Base-by-base conservation (phyloP, 2,888 invertebrate species). In the Harpagoxenus sublaevis region DNA sequence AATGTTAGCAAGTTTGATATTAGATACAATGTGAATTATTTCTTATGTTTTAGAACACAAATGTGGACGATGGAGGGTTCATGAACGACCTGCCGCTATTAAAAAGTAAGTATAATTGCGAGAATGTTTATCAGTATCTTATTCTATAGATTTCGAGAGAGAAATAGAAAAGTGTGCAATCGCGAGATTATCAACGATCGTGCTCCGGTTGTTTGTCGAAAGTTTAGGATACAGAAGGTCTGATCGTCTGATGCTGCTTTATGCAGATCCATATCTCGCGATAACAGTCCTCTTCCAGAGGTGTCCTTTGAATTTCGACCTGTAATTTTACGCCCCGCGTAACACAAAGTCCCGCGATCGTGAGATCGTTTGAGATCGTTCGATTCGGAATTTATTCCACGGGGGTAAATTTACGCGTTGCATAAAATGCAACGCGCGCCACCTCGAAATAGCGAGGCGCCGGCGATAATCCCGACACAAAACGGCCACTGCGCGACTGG, bases 61-160 rank as follows among this genome's bases (percentile, higher is more conserved):
- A 97, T 91, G 97, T 98, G 95, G 98, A 98, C 94, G 98, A 98
- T 94, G 98, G 98, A 90, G 97, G 98, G 74, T 98, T 98, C 95
- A 98, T 98, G 96, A 98, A 98, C 92, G 98, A 98, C 95, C 96
- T 98, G 95, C 98, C 98, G 92, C 96, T 98, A 93, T 96, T 98
- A 93, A 98, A 98, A 97, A 98, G 98, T 98, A 96, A 97, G 98
- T 97, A 57, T 97, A 57, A 48, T 28, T 48, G 28, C 45, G 12
- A 57, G 9, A 42, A 28, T n/a, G 0, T 2, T 23, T 23, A 15
- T 51, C 12, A 23, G 3, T 60, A n/a, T 42, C 12, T 8, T 60
- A 45, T 73, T 10, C 12, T 6, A 15, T 28, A 42, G 6, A 74
- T 45, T n/a, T 60, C 10, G 1, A 60, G 12, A 51, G n/a, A 51